phyloP scores from a whole-genome alignment of 2,113 vertebrate genomes.

The Perognathus longimembris region DNA sequence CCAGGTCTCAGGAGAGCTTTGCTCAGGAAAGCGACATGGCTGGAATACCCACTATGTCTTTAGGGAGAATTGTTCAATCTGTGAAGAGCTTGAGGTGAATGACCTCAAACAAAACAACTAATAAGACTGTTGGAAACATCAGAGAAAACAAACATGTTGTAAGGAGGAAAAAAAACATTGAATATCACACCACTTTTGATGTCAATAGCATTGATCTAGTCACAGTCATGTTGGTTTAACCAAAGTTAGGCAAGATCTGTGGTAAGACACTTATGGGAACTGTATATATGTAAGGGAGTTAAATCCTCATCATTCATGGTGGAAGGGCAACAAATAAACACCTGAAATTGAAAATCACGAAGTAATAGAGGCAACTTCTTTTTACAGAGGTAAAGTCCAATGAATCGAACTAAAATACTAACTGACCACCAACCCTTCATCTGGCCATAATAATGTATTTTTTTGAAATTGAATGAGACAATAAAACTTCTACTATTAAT shows the following conservation, averaged over 20 bases:
- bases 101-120: not conserved
- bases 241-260: not conserved
- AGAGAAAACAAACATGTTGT: not conserved
- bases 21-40: no score
- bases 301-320: not conserved
- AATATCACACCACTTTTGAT: not conserved
- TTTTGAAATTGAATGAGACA: not conserved
- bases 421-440: not conserved
- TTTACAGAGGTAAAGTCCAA: not conserved
- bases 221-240: not conserved
- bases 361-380: not conserved
- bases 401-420: no score
- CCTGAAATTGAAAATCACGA: not conserved
- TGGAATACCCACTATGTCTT: not conserved
- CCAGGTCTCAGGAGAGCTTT: not conserved
- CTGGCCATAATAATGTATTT: not conserved
- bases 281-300: not conserved
- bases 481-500: not conserved
- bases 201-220: not conserved
- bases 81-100: not conserved
- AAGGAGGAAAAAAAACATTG: not conserved
- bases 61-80: not conserved
- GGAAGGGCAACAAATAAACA: not conserved
- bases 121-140: not conserved
- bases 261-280: not conserved